A percentile compares a stretch with the other conserved stretches of the same genome.
Conservation (phyloP, 1,140 invertebrate species). For the Ceratoteleas bidentatus region DNA sequence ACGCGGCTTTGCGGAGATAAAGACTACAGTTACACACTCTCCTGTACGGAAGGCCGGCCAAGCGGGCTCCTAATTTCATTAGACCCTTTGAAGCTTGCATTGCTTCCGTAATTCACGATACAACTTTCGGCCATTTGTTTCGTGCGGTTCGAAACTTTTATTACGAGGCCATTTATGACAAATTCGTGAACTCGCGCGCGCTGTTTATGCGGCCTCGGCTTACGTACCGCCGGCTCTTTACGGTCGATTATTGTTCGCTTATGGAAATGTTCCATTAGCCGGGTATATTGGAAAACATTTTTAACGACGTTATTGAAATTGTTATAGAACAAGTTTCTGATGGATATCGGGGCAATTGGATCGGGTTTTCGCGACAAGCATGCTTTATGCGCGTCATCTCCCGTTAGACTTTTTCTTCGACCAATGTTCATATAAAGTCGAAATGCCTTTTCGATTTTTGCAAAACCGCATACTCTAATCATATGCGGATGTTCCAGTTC, state of each 20-base stretch:
- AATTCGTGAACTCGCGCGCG: constrained; percentile 22
- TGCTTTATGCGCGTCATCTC: too few species aligned
- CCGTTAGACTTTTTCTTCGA: too few species aligned
- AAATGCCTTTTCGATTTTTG: too few species aligned
- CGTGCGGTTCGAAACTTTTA: constrained; percentile 31
- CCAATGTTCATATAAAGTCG: too few species aligned
- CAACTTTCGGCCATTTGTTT: constrained; percentile 47
- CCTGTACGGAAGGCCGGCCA: constrained; percentile 67
- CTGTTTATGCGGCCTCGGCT: neutral
- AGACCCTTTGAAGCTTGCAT: constrained; percentile 73
- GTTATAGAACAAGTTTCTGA: too few species aligned
- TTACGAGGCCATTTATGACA: constrained; percentile 26
- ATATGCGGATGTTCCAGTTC: too few species aligned
- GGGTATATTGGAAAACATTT: neutral
- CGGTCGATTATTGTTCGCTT: neutral
- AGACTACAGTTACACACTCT: constrained; percentile 69
- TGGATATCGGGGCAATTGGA: too few species aligned
- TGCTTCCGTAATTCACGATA: constrained; percentile 50
- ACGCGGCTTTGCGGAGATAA: constrained; percentile 56
- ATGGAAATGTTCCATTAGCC: neutral
- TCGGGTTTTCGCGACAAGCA: too few species aligned
- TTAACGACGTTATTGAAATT: neutral
- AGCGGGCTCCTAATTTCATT: constrained; percentile 74
- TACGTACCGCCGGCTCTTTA: neutral
- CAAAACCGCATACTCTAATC: too few species aligned